Evolutionary conservation across 1,140 invertebrate species (phyloP).

Genomic region (Pinna nobilis): DNA sequence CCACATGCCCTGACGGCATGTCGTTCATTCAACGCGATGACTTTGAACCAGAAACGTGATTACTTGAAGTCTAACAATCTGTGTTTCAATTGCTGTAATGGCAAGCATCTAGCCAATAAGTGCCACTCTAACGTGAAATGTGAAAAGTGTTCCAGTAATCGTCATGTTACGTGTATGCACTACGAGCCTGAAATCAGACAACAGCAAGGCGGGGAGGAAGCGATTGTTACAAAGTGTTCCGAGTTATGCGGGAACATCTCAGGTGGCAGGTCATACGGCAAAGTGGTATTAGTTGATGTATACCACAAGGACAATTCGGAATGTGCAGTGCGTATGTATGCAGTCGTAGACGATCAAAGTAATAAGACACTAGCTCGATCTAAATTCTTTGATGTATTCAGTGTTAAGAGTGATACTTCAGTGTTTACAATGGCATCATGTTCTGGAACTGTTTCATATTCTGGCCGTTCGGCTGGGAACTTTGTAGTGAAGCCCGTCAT

Average conservation of each 20-base stretch:
- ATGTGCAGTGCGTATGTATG: neutral
- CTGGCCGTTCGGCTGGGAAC: neutral
- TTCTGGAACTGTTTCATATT: neutral
- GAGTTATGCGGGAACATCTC: neutral
- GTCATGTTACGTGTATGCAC: slow-evolving; percentile 14
- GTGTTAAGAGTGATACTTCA: neutral
- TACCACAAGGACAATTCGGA: neutral
- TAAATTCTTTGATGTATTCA: slow-evolving; percentile 7
- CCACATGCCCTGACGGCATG: slow-evolving; percentile 6
- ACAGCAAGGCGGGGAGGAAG: slow-evolving; percentile 6
- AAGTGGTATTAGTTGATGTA: slow-evolving; percentile 21
- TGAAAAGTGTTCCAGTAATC: slow-evolving; percentile 14
- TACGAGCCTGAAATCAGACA: neutral
- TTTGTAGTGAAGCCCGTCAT: neutral
- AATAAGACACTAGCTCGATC: slow-evolving; percentile 17
- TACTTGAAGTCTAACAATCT: neutral
- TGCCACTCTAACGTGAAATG: slow-evolving; percentile 15
- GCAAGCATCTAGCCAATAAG: slow-evolving; percentile 11
- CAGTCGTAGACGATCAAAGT: slow-evolving; percentile 27
- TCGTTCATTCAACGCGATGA: neutral
- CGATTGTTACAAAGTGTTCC: neutral
- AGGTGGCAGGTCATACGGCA: slow-evolving; percentile 1
- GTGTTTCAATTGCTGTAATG: slow-evolving; percentile 19
- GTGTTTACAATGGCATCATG: slow-evolving; percentile 17
- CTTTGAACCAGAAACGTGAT: neutral